These are phyloP conservation scores for Clanis bilineata DNA, from an alignment of 2,888 invertebrate species.

Conservation along the genomic window DNA sequence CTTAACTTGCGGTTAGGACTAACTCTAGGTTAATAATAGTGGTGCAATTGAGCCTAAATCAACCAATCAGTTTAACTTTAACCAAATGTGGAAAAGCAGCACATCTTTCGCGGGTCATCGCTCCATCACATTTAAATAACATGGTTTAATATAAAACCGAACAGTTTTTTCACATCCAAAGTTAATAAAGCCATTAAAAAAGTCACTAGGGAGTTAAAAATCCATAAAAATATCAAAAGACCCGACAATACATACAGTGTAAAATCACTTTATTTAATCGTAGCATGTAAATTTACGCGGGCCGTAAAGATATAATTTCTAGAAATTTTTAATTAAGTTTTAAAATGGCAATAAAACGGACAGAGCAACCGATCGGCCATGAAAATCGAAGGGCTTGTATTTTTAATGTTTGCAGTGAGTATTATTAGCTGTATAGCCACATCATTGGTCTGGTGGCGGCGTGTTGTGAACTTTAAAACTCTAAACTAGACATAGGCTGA, in stretches of 20 bases:
- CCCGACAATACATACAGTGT: background rate
- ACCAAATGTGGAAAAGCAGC: too few relatives aligned
- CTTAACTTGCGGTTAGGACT: too few relatives aligned
- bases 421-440: background rate
- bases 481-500: too few relatives aligned
- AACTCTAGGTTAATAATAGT: too few relatives aligned
- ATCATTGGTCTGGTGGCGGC: too few relatives aligned
- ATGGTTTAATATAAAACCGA: background rate
- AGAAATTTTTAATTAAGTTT: constrained; percentile 9
- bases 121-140: background rate
- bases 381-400: background rate
- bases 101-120: background rate
- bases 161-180: background rate
- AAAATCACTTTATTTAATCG: constrained; percentile 5
- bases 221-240: background rate
- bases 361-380: background rate
- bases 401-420: constrained; percentile 1
- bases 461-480: too few relatives aligned
- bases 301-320: constrained; percentile 6
- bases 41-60: too few relatives aligned
- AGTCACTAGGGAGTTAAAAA: background rate
- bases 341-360: constrained; percentile 3
- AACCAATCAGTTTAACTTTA: too few relatives aligned
- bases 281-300: constrained; percentile 5
- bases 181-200: background rate